These are phyloP conservation scores for Cichladusa arquata DNA, from an alignment of 2,113 vertebrate genomes.

Conservation along the genomic window DNA sequence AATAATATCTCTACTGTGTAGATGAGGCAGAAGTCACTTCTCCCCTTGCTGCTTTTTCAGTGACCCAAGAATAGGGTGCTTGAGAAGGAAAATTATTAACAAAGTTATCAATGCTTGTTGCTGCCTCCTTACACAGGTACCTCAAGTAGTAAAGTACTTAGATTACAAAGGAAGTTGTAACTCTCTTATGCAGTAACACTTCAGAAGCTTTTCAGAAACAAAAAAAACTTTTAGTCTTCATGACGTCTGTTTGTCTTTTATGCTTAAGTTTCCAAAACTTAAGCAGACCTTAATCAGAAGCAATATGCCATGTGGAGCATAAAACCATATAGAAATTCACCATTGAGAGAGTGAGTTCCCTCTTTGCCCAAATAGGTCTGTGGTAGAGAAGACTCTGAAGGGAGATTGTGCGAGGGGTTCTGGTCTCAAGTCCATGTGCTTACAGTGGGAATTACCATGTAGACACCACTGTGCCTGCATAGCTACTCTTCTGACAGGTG, in stretches of 20 bases:
- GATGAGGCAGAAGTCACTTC: background rate
- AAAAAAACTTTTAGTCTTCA: background rate
- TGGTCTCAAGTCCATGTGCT: fast-evolving
- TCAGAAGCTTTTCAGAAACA: background rate
- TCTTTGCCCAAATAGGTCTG: background rate
- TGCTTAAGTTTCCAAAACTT: background rate
- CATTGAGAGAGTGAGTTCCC: background rate
- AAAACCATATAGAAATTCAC: background rate
- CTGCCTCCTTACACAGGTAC: background rate
- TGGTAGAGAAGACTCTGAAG: background rate
- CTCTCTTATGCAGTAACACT: background rate
- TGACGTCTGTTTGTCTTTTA: background rate
- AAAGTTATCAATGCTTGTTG: background rate
- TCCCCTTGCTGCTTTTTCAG: background rate
- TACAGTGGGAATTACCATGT: fast-evolving
- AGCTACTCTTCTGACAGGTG: background rate
- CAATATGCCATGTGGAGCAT: background rate
- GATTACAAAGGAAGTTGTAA: background rate
- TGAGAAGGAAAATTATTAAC: background rate
- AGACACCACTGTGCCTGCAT: no score
- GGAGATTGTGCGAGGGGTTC: fast-evolving
- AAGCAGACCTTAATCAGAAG: background rate
- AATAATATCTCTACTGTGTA: background rate
- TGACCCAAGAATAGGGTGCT: background rate
- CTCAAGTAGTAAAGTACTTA: background rate